Evolutionary conservation across 1,140 invertebrate genomes (phyloP).

Genomic region (Eufriesea mexicana): DNA sequence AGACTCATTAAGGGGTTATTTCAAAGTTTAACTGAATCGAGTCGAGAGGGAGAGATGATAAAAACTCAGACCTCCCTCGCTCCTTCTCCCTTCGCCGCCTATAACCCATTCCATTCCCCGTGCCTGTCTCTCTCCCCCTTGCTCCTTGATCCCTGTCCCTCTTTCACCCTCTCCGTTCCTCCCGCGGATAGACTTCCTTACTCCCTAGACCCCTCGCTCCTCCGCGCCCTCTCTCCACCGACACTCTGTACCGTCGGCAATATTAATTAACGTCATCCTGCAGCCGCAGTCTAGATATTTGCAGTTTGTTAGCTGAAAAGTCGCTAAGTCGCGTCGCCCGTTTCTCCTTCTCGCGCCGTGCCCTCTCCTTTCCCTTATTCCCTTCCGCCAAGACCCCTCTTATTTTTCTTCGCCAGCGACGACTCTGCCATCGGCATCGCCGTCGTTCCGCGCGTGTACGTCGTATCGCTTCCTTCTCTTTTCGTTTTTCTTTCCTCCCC

Average conservation of each 20-base stretch:
- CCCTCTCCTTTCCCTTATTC: background rate
- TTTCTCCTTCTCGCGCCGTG: constrained; percentile 27
- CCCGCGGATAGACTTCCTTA: constrained; percentile 54
- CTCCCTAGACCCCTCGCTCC: background rate
- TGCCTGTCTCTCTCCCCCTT: background rate
- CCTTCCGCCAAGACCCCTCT: background rate
- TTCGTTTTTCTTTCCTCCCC: background rate
- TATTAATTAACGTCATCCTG: constrained; percentile 75
- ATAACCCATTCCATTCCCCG: background rate
- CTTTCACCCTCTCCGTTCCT: background rate
- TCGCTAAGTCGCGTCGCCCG: constrained; percentile 64
- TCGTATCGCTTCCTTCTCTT: background rate
- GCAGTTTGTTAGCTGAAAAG: constrained; percentile 70
- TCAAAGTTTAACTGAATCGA: constrained; percentile 78
- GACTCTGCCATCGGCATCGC: background rate
- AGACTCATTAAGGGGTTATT: constrained; percentile 79
- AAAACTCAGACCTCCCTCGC: constrained; percentile 61
- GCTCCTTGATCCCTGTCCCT: background rate
- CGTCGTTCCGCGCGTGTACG: background rate
- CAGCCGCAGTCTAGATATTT: constrained; percentile 70
- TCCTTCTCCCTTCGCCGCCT: constrained; percentile 26
- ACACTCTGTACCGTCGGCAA: constrained; percentile 68
- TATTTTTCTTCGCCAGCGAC: constrained; percentile 1
- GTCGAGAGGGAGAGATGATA: constrained; percentile 70
- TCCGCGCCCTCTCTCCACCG: constrained; percentile 6